Evolutionary conservation across 2,888 invertebrate genomes (phyloP).

Genomic region (Lasioglossum leucozonium): DNA sequence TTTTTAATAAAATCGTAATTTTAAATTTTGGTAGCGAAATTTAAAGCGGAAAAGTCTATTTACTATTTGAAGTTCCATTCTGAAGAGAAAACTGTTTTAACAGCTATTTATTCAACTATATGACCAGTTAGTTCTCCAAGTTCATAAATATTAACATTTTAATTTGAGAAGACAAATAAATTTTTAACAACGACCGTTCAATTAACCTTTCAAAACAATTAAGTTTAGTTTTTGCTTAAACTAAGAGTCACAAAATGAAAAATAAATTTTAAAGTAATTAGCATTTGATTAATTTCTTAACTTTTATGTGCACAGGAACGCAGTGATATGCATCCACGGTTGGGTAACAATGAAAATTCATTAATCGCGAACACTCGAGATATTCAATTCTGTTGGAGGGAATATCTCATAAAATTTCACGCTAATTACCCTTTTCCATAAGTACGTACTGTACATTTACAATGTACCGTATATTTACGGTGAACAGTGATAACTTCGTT

Average conservation of each 20-base stretch:
- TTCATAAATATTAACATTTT: no score
- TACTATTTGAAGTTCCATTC: no score
- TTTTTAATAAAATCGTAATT: no score
- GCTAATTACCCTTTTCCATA: slow-evolving; percentile 35
- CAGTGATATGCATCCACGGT: not conserved
- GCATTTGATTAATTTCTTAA: not conserved
- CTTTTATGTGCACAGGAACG: not conserved
- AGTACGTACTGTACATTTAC: not conserved
- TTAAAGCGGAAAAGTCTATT: no score
- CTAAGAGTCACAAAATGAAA: not conserved
- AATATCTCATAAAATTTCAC: slow-evolving; percentile 7
- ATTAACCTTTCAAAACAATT: not conserved
- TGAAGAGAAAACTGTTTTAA: no score
- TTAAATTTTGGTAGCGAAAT: no score
- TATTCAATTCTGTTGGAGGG: not conserved
- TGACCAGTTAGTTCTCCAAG: no score
- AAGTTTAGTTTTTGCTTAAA: not conserved
- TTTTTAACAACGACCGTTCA: not conserved
- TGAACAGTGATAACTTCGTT: slow-evolving; percentile 1
- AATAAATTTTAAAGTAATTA: not conserved
- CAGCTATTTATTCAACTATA: no score
- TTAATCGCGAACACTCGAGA: not conserved
- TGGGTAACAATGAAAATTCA: slow-evolving; percentile 7
- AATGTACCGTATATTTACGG: not conserved
- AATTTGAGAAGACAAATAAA: no score